Evolutionary conservation across 2,888 invertebrate genomes (phyloP).

Genomic region (Trachelus iudaicus): DNA sequence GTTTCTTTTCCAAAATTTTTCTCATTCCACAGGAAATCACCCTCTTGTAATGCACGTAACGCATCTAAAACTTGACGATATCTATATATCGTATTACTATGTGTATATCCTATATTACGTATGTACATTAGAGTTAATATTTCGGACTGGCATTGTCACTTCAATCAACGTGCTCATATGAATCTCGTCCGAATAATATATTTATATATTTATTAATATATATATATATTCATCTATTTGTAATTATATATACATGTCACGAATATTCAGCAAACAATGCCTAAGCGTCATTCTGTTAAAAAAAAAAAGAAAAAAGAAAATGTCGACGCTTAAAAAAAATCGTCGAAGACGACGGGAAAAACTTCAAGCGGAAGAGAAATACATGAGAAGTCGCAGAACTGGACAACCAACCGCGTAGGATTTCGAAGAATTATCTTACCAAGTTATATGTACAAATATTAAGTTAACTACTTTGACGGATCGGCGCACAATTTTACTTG

Average conservation of each 20-base stretch:
- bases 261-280: conserved; percentile 46
- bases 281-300: conserved; percentile 47
- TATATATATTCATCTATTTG: conserved; percentile 16
- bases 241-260: conserved; percentile 9
- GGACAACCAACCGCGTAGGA: not conserved
- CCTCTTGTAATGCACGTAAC: conserved; percentile 30
- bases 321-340: conserved; percentile 13
- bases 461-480: not conserved
- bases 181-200: conserved; percentile 26
- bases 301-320: conserved; percentile 14
- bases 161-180: conserved; percentile 35
- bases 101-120: not conserved
- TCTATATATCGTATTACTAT: conserved; percentile 14
- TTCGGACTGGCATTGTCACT: conserved; percentile 44
- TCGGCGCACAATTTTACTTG: not conserved
- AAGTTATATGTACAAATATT: not conserved
- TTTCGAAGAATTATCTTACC: not conserved
- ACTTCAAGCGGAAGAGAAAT: not conserved
- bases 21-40: not conserved
- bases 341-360: conserved; percentile 24
- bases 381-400: not conserved
- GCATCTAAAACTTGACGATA: conserved; percentile 33
- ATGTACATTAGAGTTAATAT: conserved; percentile 23
- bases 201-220: conserved; percentile 30
- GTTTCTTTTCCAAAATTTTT: conserved; percentile 7